A percentile compares a stretch with the other conserved stretches of the same genome.
These are phyloP conservation scores for Perodicticus potto DNA, from an alignment of 2,797 vertebrate species.

Conservation along the genomic window DNA sequence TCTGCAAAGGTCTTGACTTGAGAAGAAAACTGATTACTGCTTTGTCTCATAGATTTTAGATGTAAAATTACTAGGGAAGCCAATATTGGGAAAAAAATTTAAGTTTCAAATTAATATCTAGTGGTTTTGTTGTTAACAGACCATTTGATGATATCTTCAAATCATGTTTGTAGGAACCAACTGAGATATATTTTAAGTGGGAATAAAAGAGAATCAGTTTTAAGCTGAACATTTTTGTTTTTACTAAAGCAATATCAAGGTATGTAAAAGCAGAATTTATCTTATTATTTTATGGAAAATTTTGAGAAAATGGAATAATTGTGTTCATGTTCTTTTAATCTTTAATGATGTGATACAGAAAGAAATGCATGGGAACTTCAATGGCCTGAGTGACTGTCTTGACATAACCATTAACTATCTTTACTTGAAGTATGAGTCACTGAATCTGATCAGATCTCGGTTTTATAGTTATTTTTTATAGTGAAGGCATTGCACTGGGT, in stretches of 20 bases:
- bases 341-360: not conserved
- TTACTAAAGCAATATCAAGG: not conserved
- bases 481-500: not conserved
- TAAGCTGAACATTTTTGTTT: slow-evolving; percentile 11
- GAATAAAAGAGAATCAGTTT: not conserved
- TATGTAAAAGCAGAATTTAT: not conserved
- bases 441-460: not conserved
- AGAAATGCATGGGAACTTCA: not conserved
- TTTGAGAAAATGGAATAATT: not conserved
- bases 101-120: not conserved
- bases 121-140: not conserved
- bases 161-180: not conserved
- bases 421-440: not conserved
- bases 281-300: not conserved
- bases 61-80: not conserved
- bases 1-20: not conserved
- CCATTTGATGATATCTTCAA: not conserved
- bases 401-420: not conserved
- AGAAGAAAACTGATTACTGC: not conserved
- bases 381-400: not conserved
- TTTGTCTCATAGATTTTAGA: slow-evolving; percentile 16
- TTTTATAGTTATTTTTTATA: not conserved
- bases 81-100: not conserved
- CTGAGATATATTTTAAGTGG: slow-evolving; percentile 19
- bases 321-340: not conserved